Evolutionary conservation across 2,888 invertebrate species (phyloP).

Genomic region (Cybosia mesomella): DNA sequence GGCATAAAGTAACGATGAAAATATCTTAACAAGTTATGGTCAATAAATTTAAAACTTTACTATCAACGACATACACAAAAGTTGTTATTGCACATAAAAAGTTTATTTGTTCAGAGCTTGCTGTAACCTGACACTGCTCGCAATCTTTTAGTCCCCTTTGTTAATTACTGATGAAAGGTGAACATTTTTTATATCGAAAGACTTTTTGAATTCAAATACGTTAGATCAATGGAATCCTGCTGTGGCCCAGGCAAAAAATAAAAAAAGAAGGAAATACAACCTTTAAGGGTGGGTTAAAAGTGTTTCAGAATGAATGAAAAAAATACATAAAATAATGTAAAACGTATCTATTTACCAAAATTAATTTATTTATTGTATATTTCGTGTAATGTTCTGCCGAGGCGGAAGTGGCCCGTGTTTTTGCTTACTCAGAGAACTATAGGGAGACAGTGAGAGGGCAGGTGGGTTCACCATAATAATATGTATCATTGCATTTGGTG

Average conservation of each 20-base stretch:
- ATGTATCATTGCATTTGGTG: no score
- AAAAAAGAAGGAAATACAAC: background rate
- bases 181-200: background rate
- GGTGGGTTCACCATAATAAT: no score
- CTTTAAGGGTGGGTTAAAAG: background rate
- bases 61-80: conserved; percentile 10
- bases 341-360: background rate
- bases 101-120: conserved; percentile 11
- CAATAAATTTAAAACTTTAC: conserved; percentile 18
- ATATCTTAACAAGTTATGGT: conserved; percentile 13
- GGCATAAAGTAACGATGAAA: conserved; percentile 16
- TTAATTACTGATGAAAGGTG: background rate
- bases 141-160: background rate
- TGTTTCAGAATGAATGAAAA: background rate
- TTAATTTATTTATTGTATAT: background rate
- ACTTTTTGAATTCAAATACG: background rate
- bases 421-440: no score
- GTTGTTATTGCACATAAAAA: conserved; percentile 16
- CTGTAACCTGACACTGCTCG: conserved; percentile 6
- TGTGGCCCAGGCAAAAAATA: no score
- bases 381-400: no score
- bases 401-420: no score
- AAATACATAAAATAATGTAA: background rate
- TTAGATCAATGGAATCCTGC: background rate
- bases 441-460: no score